These are phyloP conservation scores for Xylophagus ater DNA, from an alignment of 2,888 invertebrate species.

Conservation along the genomic window DNA sequence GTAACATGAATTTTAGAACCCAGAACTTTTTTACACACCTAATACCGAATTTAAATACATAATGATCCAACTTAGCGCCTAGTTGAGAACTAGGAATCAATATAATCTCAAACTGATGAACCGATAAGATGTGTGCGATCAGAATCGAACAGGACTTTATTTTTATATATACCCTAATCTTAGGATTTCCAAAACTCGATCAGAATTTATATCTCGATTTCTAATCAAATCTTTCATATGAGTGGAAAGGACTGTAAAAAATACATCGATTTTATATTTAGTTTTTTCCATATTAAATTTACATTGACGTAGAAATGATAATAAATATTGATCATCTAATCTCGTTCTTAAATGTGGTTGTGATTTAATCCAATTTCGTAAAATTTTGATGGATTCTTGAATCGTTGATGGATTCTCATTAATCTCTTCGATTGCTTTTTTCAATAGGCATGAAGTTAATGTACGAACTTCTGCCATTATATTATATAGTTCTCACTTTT, in stretches of 20 bases:
- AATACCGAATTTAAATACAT: too few relatives aligned
- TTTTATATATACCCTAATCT: slow-evolving; percentile 17
- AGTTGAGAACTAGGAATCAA: too few relatives aligned
- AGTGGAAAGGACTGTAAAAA: slow-evolving; percentile 41
- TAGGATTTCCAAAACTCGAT: slow-evolving; percentile 17
- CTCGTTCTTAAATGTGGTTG: slow-evolving; percentile 37
- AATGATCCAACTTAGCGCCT: too few relatives aligned
- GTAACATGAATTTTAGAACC: too few relatives aligned
- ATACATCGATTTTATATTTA: slow-evolving; percentile 42
- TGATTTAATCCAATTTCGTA: slow-evolving; percentile 39
- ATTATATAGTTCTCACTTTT: too few relatives aligned
- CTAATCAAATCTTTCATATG: slow-evolving; percentile 44
- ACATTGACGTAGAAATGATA: slow-evolving; percentile 40
- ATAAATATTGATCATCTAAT: slow-evolving; percentile 38
- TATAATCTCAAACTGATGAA: too few relatives aligned
- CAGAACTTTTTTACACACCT: too few relatives aligned
- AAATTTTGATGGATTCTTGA: slow-evolving; percentile 31
- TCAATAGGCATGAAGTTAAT: too few relatives aligned
- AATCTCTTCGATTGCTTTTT: too few relatives aligned
- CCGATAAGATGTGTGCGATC: too few relatives aligned
- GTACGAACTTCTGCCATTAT: too few relatives aligned
- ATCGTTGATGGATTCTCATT: slow-evolving; percentile 36
- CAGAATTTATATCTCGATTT: slow-evolving; percentile 16
- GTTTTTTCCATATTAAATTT: slow-evolving; percentile 40
- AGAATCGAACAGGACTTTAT: too few relatives aligned